Evolutionary conservation across 2,888 invertebrate species (phyloP).

Genomic region (Clivina fossor): DNA sequence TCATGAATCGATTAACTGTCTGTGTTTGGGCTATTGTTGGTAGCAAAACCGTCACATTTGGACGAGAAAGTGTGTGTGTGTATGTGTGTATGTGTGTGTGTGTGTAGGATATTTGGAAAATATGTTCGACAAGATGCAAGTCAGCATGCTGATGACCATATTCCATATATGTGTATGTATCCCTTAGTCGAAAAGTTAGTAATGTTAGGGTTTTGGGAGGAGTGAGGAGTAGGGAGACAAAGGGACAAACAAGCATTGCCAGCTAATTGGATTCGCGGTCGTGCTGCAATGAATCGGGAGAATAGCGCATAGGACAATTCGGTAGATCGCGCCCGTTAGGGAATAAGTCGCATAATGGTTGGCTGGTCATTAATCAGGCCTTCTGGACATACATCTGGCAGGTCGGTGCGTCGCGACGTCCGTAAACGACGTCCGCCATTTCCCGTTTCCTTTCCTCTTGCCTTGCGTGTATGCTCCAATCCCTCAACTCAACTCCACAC

Average conservation of each 20-base stretch:
- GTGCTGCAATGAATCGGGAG: constrained; percentile 15
- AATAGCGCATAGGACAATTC: constrained; percentile 9
- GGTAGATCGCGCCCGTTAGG: constrained; percentile 4
- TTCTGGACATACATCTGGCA: constrained; percentile 19
- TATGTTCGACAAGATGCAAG: constrained; percentile 48
- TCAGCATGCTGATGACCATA: constrained; percentile 49
- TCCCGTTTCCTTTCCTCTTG: too few relatives aligned
- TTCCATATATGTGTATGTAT: too few relatives aligned
- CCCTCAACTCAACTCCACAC: too few relatives aligned
- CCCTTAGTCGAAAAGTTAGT: neutral
- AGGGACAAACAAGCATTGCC: neutral
- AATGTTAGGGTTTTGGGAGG: neutral
- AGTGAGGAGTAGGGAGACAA: neutral
- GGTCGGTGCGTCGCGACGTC: constrained; percentile 7
- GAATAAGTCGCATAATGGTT: constrained; percentile 27
- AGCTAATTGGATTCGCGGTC: constrained; percentile 10
- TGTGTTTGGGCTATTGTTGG: too few relatives aligned
- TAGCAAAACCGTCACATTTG: neutral
- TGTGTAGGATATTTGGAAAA: constrained; percentile 47
- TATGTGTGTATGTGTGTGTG: too few relatives aligned
- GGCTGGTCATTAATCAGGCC: constrained; percentile 25
- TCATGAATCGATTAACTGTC: too few relatives aligned
- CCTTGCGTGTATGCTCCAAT: too few relatives aligned
- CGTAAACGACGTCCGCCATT: too few relatives aligned
- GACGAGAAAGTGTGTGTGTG: neutral